These are phyloP conservation scores for Phaethornis superciliosus DNA, from an alignment of 2,113 vertebrate species.

Conservation along the genomic window DNA sequence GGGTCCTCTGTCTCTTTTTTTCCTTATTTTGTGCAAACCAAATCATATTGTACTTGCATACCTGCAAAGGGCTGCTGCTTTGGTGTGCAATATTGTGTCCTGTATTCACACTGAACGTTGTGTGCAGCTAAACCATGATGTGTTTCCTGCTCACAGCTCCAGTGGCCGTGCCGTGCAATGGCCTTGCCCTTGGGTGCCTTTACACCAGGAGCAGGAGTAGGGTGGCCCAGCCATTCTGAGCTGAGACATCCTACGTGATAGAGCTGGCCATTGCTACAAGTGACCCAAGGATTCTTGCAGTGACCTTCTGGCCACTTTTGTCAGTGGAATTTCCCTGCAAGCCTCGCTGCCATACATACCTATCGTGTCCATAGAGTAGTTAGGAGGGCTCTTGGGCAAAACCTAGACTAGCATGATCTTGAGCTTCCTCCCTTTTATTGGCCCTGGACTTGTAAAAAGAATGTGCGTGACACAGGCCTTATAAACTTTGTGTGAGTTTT, in stretches of 20 bases:
- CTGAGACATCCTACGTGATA: accelerated
- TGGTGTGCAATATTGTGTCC: accelerated
- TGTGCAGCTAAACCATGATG: not conserved
- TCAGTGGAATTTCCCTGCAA: not conserved
- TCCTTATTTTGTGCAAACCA: not conserved
- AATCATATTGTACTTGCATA: not conserved
- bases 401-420: not conserved
- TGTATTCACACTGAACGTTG: not conserved
- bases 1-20: not conserved
- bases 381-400: not conserved
- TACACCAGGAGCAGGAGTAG: not conserved
- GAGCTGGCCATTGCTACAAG: not conserved
- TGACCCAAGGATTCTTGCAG: not conserved
- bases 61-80: not conserved
- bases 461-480: not conserved
- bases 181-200: not conserved
- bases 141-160: not conserved
- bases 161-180: accelerated
- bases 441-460: not conserved
- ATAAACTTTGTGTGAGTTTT: not conserved
- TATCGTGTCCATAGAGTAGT: not conserved
- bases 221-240: not conserved
- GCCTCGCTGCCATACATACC: not conserved
- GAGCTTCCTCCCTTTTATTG: not conserved
- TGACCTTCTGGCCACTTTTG: not conserved